phyloP scores from a whole-genome alignment of 2,113 vertebrate species.

The Puntigrus tetrazona region DNA sequence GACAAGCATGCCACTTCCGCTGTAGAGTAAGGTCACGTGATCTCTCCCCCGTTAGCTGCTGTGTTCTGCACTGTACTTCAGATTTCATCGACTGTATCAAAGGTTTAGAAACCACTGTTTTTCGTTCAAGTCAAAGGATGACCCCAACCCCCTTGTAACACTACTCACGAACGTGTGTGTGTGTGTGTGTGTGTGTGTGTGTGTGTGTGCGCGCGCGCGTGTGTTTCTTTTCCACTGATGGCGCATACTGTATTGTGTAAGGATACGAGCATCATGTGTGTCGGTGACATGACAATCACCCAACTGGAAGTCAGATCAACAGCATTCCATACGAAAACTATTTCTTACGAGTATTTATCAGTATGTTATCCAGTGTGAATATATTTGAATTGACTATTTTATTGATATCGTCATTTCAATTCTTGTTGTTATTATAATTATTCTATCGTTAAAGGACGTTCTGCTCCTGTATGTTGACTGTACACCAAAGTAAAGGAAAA shows the following conservation, averaged over 20 bases:
- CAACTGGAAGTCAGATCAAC: conserved; percentile 47
- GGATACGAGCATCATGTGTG: conserved; percentile 35
- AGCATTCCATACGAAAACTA: conserved; percentile 52
- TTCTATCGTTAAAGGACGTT: conserved; percentile 69
- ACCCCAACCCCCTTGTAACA: not conserved
- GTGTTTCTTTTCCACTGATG: conserved; percentile 34
- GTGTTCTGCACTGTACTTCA: conserved; percentile 44
- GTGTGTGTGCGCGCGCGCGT: no score
- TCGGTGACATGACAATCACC: conserved; percentile 58
- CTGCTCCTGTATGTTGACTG: conserved; percentile 70
- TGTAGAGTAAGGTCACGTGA: conserved; percentile 26
- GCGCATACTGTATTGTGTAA: conserved; percentile 38
- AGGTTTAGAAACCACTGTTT: conserved; percentile 16
- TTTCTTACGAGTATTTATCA: conserved; percentile 59
- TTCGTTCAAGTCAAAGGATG: conserved; percentile 24
- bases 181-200: no score
- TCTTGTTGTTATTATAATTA: conserved; percentile 63
- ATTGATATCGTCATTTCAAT: conserved; percentile 65
- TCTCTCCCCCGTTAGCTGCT: conserved; percentile 10
- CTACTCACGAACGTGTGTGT: no score
- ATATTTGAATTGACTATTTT: conserved; percentile 61
- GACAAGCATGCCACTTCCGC: not conserved
- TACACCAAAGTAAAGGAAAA: conserved; percentile 68
- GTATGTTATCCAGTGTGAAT: conserved; percentile 60
- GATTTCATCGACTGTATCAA: conserved; percentile 42